These are phyloP conservation scores for Spodoptera picta DNA, from an alignment of 2,888 invertebrate species.

Conservation along the genomic window DNA sequence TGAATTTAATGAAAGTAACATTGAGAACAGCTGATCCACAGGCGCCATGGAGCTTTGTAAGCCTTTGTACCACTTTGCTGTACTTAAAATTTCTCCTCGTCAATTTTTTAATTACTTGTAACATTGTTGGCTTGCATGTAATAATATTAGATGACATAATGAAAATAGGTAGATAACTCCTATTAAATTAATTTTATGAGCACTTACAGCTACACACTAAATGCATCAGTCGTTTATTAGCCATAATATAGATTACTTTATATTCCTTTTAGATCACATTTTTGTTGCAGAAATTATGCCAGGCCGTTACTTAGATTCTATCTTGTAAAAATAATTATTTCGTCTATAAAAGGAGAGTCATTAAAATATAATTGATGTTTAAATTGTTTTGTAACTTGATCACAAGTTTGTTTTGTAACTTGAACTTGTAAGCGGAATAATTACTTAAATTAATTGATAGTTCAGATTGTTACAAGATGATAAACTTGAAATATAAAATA, in stretches of 20 bases:
- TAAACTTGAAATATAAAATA: neutral
- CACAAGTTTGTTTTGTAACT: slow-evolving; percentile 26
- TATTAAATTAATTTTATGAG: slow-evolving; percentile 39
- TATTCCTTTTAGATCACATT: slow-evolving; percentile 12
- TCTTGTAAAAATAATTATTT: slow-evolving; percentile 31
- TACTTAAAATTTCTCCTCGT: slow-evolving; percentile 13
- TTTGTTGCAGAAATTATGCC: slow-evolving; percentile 16
- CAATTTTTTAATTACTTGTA: slow-evolving; percentile 11
- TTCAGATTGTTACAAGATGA: no score
- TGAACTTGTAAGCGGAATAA: slow-evolving; percentile 20
- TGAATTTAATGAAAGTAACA: slow-evolving; percentile 63
- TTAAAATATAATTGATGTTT: slow-evolving; percentile 25
- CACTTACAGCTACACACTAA: slow-evolving; percentile 22
- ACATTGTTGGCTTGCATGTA: slow-evolving; percentile 35
- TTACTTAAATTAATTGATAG: no score
- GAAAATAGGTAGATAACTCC: slow-evolving; percentile 27
- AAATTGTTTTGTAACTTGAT: slow-evolving; percentile 29
- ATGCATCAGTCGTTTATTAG: slow-evolving; percentile 50
- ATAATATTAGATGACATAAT: slow-evolving; percentile 27
- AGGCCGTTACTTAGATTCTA: neutral
- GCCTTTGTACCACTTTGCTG: neutral
- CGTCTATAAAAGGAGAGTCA: slow-evolving; percentile 26
- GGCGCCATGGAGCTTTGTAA: slow-evolving; percentile 54
- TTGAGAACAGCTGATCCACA: slow-evolving; percentile 55
- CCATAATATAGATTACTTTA: slow-evolving; percentile 28